phyloP scores from a whole-genome alignment of 2,797 vertebrate species.

The Micropoecilia bifurca region DNA sequence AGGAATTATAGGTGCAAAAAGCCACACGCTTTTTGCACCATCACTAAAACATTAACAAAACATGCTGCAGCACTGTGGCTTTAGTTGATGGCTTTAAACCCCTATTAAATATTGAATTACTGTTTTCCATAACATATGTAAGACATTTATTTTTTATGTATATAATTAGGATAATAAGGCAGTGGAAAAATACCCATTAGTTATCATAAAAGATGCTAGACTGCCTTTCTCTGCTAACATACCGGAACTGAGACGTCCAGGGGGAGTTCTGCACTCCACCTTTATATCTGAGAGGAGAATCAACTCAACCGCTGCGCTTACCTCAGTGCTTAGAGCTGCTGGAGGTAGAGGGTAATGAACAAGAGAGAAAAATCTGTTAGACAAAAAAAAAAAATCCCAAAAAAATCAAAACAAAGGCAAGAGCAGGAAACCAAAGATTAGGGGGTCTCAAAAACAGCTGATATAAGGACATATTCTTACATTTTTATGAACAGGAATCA shows the following conservation, averaged over 20 bases:
- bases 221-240: conserved; percentile 41
- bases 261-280: conserved; percentile 42
- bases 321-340: conserved; percentile 31
- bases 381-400: conserved; percentile 27
- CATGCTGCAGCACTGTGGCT: background rate
- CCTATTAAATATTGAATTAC: background rate
- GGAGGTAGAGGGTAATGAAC: conserved; percentile 29
- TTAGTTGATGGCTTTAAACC: background rate
- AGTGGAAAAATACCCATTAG: conserved; percentile 64
- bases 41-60: background rate
- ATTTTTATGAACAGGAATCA: background rate
- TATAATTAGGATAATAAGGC: conserved; percentile 9
- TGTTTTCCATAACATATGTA: background rate
- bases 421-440: conserved; percentile 21
- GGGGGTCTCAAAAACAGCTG: background rate
- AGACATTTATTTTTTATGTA: background rate
- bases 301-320: conserved; percentile 49
- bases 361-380: conserved; percentile 30
- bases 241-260: conserved; percentile 45
- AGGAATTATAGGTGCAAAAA: background rate
- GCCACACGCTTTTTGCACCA: too few species aligned
- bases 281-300: conserved; percentile 51
- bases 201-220: conserved; percentile 40
- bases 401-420: background rate
- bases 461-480: background rate